Conservation (phyloP, 2,113 vertebrate genomes). For the Coryphaenoides rupestris region DNA sequence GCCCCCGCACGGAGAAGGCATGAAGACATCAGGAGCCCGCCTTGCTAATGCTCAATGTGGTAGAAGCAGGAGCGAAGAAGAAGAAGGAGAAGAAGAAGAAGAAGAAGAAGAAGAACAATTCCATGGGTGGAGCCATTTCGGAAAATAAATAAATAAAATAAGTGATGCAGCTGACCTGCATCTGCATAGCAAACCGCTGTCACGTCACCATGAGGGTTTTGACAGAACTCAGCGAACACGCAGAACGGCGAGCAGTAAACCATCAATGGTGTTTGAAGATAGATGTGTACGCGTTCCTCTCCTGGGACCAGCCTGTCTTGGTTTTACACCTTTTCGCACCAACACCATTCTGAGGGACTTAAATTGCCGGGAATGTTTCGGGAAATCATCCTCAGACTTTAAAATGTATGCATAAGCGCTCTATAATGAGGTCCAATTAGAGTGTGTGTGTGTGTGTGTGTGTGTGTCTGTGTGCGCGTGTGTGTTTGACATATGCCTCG, state of each 20-base stretch:
- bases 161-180: constrained; percentile 48
- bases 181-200: constrained; percentile 59
- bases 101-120: no score
- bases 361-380: constrained; percentile 63
- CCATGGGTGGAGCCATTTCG: constrained; percentile 31
- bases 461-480: no score
- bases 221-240: constrained; percentile 59
- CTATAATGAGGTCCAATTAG: constrained; percentile 67
- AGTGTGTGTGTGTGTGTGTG: constrained; percentile 18
- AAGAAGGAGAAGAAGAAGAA: constrained; percentile 44
- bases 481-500: neutral
- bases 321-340: constrained; percentile 44
- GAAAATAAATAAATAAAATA: constrained; percentile 27
- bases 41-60: constrained; percentile 31
- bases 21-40: constrained; percentile 47
- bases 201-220: constrained; percentile 58
- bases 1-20: constrained; percentile 35
- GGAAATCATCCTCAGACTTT: constrained; percentile 56
- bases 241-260: constrained; percentile 63
- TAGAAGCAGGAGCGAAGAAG: constrained; percentile 18
- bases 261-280: constrained; percentile 61
- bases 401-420: constrained; percentile 47
- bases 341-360: constrained; percentile 51
- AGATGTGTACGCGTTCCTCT: constrained; percentile 46
- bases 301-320: constrained; percentile 54